Conservation (phyloP, 2,888 invertebrate species). For the Cheilosia vulpina region DNA sequence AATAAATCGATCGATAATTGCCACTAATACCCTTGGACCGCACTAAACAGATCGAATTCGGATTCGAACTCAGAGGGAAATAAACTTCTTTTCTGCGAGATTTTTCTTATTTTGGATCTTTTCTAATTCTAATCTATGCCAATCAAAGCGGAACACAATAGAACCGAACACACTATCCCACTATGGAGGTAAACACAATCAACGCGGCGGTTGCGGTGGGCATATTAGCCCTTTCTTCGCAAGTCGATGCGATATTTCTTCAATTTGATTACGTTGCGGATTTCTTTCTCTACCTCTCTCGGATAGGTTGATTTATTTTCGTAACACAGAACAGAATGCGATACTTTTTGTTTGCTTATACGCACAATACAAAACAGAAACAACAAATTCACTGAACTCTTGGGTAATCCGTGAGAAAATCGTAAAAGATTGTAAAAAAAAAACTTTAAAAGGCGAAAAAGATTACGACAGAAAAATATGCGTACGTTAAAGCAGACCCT, state of each 20-base stretch:
- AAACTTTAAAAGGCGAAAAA: slow-evolving; percentile 24
- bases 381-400: slow-evolving; percentile 45
- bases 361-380: slow-evolving; percentile 20
- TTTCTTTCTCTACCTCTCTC: slow-evolving; percentile 19
- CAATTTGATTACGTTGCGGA: slow-evolving; percentile 40
- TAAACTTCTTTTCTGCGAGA: not conserved
- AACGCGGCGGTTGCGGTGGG: slow-evolving; percentile 1
- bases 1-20: slow-evolving; percentile 52
- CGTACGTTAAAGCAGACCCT: slow-evolving; percentile 43
- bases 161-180: slow-evolving; percentile 54
- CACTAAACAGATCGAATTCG: slow-evolving; percentile 30
- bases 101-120: slow-evolving; percentile 18
- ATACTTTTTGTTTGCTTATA: slow-evolving; percentile 19
- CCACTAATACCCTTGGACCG: slow-evolving; percentile 48
- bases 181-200: slow-evolving; percentile 44
- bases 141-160: slow-evolving; percentile 48
- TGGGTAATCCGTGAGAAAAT: slow-evolving; percentile 35
- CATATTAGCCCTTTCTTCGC: slow-evolving; percentile 46
- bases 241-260: slow-evolving; percentile 14
- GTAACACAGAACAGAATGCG: slow-evolving; percentile 38
- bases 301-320: slow-evolving; percentile 48
- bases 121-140: slow-evolving; percentile 37
- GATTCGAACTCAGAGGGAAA: not conserved
- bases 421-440: slow-evolving; percentile 2
- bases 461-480: slow-evolving; percentile 27